These are phyloP conservation scores for Sericinus montela DNA, from an alignment of 2,888 invertebrate genomes.

Conservation along the genomic window DNA sequence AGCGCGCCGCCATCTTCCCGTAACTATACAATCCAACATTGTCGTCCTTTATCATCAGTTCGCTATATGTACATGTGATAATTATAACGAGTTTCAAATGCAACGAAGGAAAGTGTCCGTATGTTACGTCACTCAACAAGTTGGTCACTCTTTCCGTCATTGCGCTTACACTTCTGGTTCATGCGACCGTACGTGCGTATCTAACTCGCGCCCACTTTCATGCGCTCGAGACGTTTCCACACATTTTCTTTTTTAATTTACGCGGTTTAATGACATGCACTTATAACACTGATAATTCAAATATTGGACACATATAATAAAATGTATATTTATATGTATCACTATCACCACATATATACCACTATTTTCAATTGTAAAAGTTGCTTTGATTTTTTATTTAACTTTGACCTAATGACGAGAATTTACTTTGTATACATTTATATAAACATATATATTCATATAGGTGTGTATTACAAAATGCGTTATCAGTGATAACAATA, in stretches of 20 bases:
- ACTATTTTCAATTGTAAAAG: no score
- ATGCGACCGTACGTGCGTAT: not conserved
- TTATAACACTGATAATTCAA: conserved; percentile 3
- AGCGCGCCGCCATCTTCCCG: conserved; percentile 1
- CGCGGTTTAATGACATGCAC: conserved; percentile 16
- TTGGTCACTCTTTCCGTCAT: not conserved
- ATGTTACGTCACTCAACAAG: not conserved
- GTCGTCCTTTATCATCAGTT: no score
- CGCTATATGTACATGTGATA: no score
- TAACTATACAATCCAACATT: no score
- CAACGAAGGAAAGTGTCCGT: not conserved
- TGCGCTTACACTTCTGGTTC: not conserved
- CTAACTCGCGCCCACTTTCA: not conserved
- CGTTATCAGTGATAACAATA: no score
- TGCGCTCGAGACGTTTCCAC: conserved; percentile 8
- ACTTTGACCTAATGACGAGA: no score
- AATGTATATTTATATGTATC: no score
- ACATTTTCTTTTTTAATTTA: conserved; percentile 3
- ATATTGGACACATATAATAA: not conserved
- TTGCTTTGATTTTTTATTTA: no score
- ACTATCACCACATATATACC: no score
- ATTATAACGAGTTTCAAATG: not conserved
- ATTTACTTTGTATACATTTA: no score
- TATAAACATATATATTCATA: no score
- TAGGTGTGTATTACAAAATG: no score